Evolutionary conservation across 1,140 invertebrate species (phyloP).

Genomic region (Mercenaria mercenaria): DNA sequence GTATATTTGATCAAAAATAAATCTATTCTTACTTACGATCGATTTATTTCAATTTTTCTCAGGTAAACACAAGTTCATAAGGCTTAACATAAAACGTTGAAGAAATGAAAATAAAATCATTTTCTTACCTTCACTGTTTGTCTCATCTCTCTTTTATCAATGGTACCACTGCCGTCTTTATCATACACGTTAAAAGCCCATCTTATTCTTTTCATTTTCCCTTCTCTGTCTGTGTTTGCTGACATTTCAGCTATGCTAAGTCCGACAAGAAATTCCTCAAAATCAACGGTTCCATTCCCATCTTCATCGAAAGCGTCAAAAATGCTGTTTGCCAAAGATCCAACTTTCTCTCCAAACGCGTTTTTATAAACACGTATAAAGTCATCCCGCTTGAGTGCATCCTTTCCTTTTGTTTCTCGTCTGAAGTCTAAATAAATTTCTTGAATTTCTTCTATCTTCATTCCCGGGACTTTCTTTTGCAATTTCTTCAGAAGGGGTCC

Average conservation of each 20-base stretch:
- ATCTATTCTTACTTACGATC: too few species aligned
- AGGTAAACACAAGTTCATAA: too few species aligned
- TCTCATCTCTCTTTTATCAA: conserved; percentile 52
- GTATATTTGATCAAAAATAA: too few species aligned
- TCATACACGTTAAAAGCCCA: conserved; percentile 60
- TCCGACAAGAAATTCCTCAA: conserved; percentile 55
- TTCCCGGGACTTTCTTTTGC: conserved; percentile 36
- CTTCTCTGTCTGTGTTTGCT: neutral
- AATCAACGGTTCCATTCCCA: conserved; percentile 24
- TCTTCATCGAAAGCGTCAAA: conserved; percentile 48
- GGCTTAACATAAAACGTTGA: too few species aligned
- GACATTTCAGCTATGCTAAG: conserved; percentile 49
- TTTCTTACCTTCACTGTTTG: conserved; percentile 42
- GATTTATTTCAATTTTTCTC: too few species aligned
- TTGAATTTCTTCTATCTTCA: conserved; percentile 49
- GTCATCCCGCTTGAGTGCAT: neutral
- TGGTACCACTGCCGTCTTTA: conserved; percentile 52
- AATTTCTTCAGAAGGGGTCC: conserved; percentile 13
- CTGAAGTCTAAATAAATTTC: conserved; percentile 29
- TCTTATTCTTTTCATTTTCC: conserved; percentile 15
- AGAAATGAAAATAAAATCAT: too few species aligned
- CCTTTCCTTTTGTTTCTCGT: conserved; percentile 2
- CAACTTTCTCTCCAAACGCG: conserved; percentile 29
- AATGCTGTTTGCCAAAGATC: conserved; percentile 3
- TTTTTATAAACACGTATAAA: conserved; percentile 53